These are phyloP conservation scores for Formica exsecta DNA, from an alignment of 1,140 invertebrate genomes.

Conservation along the genomic window DNA sequence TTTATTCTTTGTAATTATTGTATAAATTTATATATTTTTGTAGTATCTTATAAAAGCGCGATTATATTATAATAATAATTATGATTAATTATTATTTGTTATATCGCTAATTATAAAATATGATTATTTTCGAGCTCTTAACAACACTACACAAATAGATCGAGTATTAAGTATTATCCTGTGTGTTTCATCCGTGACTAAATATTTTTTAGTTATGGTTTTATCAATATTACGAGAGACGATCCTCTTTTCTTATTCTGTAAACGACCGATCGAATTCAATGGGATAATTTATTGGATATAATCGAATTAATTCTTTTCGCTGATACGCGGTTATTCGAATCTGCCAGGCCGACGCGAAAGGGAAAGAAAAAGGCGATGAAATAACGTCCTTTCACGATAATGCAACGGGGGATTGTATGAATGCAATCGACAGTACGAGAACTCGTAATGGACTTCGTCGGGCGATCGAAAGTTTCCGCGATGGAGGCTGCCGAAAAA, in stretches of 20 bases:
- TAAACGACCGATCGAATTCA: conserved; percentile 1
- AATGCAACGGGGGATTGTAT: conserved; percentile 61
- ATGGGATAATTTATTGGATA: conserved; percentile 16
- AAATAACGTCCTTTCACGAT: conserved; percentile 60
- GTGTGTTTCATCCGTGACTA: not conserved
- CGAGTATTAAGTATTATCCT: not conserved
- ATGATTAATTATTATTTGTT: not conserved
- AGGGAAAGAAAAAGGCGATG: conserved; percentile 27
- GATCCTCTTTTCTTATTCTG: not conserved
- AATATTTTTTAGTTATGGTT: conserved; percentile 2
- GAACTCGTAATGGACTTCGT: conserved; percentile 59
- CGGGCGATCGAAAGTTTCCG: conserved; percentile 62
- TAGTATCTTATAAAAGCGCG: not conserved
- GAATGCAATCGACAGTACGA: conserved; percentile 58
- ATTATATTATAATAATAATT: not conserved
- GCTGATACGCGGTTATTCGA: conserved; percentile 20
- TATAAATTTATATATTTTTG: not conserved
- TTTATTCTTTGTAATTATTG: not conserved
- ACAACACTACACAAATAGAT: not conserved
- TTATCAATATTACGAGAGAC: not conserved
- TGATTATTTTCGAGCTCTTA: not conserved
- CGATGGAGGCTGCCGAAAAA: conserved; percentile 39
- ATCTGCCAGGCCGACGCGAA: not conserved
- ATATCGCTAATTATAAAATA: not conserved
- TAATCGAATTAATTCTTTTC: conserved; percentile 60